Evolutionary conservation across 1,140 invertebrate species (phyloP).

Genomic region (Cydia amplana): DNA sequence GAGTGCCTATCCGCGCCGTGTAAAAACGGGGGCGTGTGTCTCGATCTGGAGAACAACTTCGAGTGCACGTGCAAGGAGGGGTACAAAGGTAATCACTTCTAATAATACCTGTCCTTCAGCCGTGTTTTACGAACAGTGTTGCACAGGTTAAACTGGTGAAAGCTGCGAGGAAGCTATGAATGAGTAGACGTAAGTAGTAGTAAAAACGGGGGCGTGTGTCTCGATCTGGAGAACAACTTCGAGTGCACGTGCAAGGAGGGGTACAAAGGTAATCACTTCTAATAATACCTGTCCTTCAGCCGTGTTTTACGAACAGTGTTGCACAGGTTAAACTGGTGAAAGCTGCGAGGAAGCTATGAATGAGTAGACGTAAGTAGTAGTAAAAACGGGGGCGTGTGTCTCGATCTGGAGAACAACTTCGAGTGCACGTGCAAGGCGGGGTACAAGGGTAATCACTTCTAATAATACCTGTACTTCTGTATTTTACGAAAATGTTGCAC

Average conservation of each 20-base stretch:
- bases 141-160: conserved; percentile 55
- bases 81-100: conserved; percentile 81
- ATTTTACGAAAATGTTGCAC: no score
- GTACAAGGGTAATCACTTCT: conserved; percentile 81
- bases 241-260: conserved; percentile 91
- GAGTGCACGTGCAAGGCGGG: conserved; percentile 91
- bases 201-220: conserved; percentile 91
- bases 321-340: conserved; percentile 55
- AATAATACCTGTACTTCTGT: no score
- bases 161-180: conserved; percentile 92
- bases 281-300: no score
- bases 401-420: conserved; percentile 92
- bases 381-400: conserved; percentile 91
- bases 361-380: conserved; percentile 90
- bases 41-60: conserved; percentile 92
- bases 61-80: conserved; percentile 91
- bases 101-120: no score
- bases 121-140: no score
- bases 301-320: no score
- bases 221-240: conserved; percentile 92
- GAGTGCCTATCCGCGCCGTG: conserved; percentile 94
- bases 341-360: conserved; percentile 92
- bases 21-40: conserved; percentile 91
- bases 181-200: conserved; percentile 90
- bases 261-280: conserved; percentile 81